Evolutionary conservation across 2,113 vertebrate species (phyloP), one percentile per base, ranked within the genome.

Genomic region (Vulpes ferrilata): DNA sequence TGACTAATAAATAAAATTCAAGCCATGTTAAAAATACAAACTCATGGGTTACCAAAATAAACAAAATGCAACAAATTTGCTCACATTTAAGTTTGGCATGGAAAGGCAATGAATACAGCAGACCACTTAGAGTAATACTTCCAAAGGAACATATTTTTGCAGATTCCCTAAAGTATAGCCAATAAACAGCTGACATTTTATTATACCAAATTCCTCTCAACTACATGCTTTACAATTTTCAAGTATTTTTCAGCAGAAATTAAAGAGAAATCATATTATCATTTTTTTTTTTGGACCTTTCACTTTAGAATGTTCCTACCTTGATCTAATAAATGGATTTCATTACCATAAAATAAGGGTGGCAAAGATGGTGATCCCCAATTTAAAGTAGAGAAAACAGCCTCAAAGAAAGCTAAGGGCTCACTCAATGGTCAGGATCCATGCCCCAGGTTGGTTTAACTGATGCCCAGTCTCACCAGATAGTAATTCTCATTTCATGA

Each of bases 151-250:
- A 83, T 20, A 43, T 27, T 64, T 69, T 59, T 97, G 25, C 83
- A 96, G 86, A 85, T 30, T 30, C 23, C 82, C 73, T 85, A 22
- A 90, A 91, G 60, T 10, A 83, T 11, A 85, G n/a, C 48, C 71
- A 95, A 93, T 62, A 94, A 92, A 88, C 43, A 90, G 35, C 51
- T 92, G 51, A 43, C 59, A 55, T 78, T 86, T 95, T 90, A 79
- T 90, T 78, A 74, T 11, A 84, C 4, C 84, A 84, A 91, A 94
- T 93, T 93, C 81, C 67, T 95, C 71, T 87, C 55, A 20, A 60
- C n/a, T 88, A 76, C 88, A 90, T 57, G 64, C 27, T 92, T 82
- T 89, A 92, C 60, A 85, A 53, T 82, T 92, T 85, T 43, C 59
- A 94, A 62, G 20, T 79, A 60, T 17, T 69, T 53, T 79, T 76